These are phyloP conservation scores for Eupristina koningsbergeri DNA, from an alignment of 1,140 invertebrate genomes.

Conservation along the genomic window DNA sequence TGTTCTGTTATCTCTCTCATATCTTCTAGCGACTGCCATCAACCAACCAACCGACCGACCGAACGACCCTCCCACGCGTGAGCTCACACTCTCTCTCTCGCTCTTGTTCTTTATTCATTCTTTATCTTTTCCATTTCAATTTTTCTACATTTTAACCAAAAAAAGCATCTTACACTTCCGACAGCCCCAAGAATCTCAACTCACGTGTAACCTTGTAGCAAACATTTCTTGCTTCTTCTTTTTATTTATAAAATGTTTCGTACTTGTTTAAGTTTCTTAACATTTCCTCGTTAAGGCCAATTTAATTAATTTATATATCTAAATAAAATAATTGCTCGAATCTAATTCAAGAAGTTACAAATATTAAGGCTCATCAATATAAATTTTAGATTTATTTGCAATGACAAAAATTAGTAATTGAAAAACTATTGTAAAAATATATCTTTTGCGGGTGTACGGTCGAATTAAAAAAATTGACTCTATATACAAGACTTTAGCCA, in stretches of 20 bases:
- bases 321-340: no score
- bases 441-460: no score
- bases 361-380: no score
- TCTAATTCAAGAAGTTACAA: no score
- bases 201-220: conserved; percentile 20
- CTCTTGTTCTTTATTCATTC: conserved; percentile 72
- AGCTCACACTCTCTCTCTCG: conserved; percentile 26
- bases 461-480: no score
- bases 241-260: not conserved
- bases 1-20: no score
- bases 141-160: conserved; percentile 71
- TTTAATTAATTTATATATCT: no score
- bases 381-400: no score
- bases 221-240: not conserved
- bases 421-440: no score
- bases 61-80: conserved; percentile 42
- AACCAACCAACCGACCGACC: conserved; percentile 26
- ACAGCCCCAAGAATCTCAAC: conserved; percentile 57
- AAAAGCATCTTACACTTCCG: conserved; percentile 53
- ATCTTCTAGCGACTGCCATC: conserved; percentile 56
- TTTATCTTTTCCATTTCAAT: conserved; percentile 71
- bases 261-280: not conserved
- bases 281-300: not conserved
- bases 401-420: no score
- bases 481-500: no score